Conservation (phyloP, 1,140 invertebrate genomes). For the Pogonomyrmex californicus region DNA sequence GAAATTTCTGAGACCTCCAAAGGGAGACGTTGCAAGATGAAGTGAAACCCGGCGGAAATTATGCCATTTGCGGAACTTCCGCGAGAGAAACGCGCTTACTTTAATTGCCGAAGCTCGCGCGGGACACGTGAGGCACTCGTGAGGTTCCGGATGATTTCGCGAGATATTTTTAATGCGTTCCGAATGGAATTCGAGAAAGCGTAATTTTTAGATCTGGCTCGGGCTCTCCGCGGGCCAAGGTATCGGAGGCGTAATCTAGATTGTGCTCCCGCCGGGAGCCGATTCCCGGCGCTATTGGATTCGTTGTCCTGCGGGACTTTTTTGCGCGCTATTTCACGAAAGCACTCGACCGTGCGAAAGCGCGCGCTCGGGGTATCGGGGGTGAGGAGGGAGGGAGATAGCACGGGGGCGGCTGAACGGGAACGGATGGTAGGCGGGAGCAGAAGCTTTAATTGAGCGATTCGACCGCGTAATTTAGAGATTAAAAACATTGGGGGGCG, state of each 20-base stretch:
- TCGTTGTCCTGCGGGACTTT: slow-evolving; percentile 39
- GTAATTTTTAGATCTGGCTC: not conserved
- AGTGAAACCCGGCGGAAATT: not conserved
- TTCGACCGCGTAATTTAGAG: slow-evolving; percentile 64
- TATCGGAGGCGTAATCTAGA: slow-evolving; percentile 51
- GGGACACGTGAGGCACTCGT: not conserved
- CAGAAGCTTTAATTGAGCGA: slow-evolving; percentile 60
- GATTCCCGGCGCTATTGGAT: slow-evolving; percentile 46
- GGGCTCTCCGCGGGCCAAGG: too few relatives aligned
- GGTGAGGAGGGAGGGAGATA: not conserved
- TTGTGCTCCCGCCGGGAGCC: slow-evolving; percentile 42
- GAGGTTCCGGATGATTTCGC: not conserved
- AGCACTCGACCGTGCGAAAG: slow-evolving; percentile 37
- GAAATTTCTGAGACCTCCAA: not conserved
- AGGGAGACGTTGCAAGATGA: not conserved
- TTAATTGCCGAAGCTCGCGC: not conserved
- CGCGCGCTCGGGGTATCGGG: not conserved
- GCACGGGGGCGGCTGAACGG: too few relatives aligned
- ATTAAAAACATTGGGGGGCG: slow-evolving; percentile 55
- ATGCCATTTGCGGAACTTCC: not conserved
- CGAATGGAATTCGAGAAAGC: not conserved
- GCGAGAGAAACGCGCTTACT: not conserved
- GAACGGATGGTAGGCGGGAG: not conserved
- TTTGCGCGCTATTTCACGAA: slow-evolving; percentile 40
- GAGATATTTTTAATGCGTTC: not conserved